These are phyloP conservation scores for Phymanthus crucifer DNA, from an alignment of 92 coral and sea anemone species.

Conservation along the genomic window DNA sequence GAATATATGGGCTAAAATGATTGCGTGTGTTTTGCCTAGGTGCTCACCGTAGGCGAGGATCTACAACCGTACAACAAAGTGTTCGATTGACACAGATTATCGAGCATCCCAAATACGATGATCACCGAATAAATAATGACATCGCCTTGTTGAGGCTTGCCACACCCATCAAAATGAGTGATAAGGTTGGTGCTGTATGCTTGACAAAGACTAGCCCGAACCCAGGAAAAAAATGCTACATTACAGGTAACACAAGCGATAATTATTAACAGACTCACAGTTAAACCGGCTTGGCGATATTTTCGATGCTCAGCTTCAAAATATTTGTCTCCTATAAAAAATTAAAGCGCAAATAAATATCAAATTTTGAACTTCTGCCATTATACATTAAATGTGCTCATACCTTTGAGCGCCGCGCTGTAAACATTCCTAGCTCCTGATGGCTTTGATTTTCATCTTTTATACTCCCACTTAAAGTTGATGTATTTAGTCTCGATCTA, in stretches of 20 bases:
- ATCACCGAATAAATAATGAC: conserved; percentile 12
- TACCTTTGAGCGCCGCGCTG: too few relatives aligned
- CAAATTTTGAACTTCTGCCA: too few relatives aligned
- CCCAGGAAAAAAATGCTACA: conserved; percentile 35
- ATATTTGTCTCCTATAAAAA: too few relatives aligned
- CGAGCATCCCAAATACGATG: conserved; percentile 23
- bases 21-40: conserved; percentile 1
- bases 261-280: neutral
- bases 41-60: conserved; percentile 35
- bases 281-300: too few relatives aligned
- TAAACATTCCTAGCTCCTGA: too few relatives aligned
- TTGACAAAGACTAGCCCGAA: conserved; percentile 12
- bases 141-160: conserved; percentile 35
- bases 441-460: too few relatives aligned
- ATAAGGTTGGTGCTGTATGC: conserved; percentile 30
- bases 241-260: conserved; percentile 23
- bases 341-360: too few relatives aligned
- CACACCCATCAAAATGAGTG: conserved; percentile 31
- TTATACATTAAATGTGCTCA: too few relatives aligned
- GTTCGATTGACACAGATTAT: conserved; percentile 20
- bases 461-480: too few relatives aligned
- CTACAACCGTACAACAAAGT: conserved; percentile 30
- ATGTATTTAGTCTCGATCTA: too few relatives aligned
- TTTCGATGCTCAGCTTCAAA: too few relatives aligned
- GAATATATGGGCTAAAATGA: too few relatives aligned